These are phyloP conservation scores for Probosciger aterrimus DNA, from an alignment of 2,113 vertebrate genomes.

Conservation along the genomic window DNA sequence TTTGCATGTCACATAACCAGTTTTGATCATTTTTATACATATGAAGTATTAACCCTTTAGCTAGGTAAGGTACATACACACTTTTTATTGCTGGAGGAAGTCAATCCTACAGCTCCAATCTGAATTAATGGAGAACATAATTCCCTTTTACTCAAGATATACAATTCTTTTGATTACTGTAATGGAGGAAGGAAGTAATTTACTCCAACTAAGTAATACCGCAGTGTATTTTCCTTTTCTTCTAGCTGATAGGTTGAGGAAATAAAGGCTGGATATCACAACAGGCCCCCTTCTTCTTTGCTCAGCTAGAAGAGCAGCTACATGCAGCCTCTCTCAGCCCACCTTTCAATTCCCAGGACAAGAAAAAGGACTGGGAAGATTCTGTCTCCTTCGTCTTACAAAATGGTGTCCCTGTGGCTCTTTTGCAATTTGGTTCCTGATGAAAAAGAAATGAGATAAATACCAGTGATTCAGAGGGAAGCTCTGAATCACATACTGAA, in stretches of 20 bases:
- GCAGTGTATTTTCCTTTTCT: neutral
- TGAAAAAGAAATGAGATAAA: neutral
- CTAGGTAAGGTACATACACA: neutral
- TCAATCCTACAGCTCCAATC: neutral
- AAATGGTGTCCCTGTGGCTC: neutral
- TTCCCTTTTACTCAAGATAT: neutral
- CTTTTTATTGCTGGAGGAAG: neutral
- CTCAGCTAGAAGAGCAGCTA: conserved; percentile 3
- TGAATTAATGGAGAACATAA: neutral
- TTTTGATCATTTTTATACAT: neutral
- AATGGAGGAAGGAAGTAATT: neutral
- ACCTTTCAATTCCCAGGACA: neutral
- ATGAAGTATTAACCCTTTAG: neutral
- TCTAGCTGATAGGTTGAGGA: neutral
- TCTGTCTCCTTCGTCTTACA: neutral
- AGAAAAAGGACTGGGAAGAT: neutral
- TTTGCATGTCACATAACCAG: neutral
- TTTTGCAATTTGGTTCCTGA: neutral
- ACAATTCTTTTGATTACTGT: neutral
- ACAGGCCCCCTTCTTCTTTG: neutral
- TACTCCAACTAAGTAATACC: neutral
- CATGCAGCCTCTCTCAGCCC: neutral
- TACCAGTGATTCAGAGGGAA: neutral
- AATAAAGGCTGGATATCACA: neutral
- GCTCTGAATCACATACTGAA: neutral